phyloP scores from a whole-genome alignment of 2,888 invertebrate species.

The Sussaba pulchella region DNA sequence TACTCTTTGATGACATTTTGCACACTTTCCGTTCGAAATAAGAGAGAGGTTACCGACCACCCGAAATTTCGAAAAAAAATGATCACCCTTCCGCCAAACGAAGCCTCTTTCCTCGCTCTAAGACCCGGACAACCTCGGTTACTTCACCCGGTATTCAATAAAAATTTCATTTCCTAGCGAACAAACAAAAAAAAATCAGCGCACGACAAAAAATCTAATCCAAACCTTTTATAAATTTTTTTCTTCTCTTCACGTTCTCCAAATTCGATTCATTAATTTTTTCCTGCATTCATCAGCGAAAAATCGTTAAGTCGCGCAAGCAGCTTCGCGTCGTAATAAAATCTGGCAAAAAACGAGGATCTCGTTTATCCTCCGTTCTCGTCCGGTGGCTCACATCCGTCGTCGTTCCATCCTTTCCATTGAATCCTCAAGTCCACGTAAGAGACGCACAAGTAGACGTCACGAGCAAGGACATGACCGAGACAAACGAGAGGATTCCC shows the following conservation, averaged over 20 bases:
- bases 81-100: too few species aligned
- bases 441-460: constrained; percentile 20
- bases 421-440: constrained; percentile 12
- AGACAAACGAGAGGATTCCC: constrained; percentile 54
- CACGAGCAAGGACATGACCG: constrained; percentile 30
- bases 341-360: constrained; percentile 42
- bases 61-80: too few species aligned
- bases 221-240: too few species aligned
- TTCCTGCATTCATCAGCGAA: constrained; percentile 19
- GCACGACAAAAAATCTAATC: too few species aligned
- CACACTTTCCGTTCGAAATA: too few species aligned
- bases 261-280: constrained; percentile 9
- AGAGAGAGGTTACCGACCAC: too few species aligned
- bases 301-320: constrained; percentile 11
- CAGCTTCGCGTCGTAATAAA: constrained; percentile 8
- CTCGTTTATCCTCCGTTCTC: constrained; percentile 23
- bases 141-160: too few species aligned
- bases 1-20: too few species aligned
- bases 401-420: constrained; percentile 52
- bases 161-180: too few species aligned
- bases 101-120: too few species aligned
- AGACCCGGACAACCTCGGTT: too few species aligned
- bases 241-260: background rate
- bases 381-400: constrained; percentile 43
- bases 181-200: too few species aligned